Evolutionary conservation across 2,888 invertebrate genomes (phyloP), one percentile per base, ranked within the genome.

Genomic region (Torymus aiolomorphi): DNA sequence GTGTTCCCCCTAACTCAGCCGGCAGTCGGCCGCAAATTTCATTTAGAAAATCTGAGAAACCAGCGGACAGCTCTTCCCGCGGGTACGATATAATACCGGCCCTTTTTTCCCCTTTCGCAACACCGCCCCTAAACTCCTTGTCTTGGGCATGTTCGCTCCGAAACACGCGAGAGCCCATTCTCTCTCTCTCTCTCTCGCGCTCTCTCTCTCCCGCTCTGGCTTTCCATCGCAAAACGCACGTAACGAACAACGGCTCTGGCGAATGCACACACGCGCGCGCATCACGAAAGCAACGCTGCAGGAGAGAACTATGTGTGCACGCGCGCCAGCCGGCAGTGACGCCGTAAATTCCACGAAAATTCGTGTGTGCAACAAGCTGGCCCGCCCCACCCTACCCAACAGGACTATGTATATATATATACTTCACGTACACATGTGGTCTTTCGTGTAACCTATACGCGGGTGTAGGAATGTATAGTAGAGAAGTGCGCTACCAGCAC

Each of bases 321-420:
- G 42, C 0, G 42, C 42, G 8, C 42, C 42, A 1, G 42, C 42
- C 49, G 59, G 16, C 31, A 20, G 54, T 42, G 59, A 63, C 51
- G 66, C 49, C 75, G 71, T 79, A 79, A 80, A 80, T 76, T 71
- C 71, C 13, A 49, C 52, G 66, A 66, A 75, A 76, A 75, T 70
- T 75, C 71, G 61, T 52, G 65, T 59, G 70, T 65, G 74, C 74
- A 79, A 74, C 74, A 74, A 70, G 74, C 74, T 75, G 74, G 69
- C 52, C 63, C 57, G 1, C 12, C 10, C 11, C n/a, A 13, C 1
- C n/a, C 14, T 2, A 24, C 10, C 18, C 13, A 31, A 51, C 16
- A 13, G 24, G 8, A 42, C 12, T 14, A n/a, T 16, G 18, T 61
- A 61, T 4, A 42, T 16, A 12, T n/a, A 10, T 66, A 74, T 14